Conservation (phyloP, 1,140 invertebrate species). For the Pogonomyrmex californicus region DNA sequence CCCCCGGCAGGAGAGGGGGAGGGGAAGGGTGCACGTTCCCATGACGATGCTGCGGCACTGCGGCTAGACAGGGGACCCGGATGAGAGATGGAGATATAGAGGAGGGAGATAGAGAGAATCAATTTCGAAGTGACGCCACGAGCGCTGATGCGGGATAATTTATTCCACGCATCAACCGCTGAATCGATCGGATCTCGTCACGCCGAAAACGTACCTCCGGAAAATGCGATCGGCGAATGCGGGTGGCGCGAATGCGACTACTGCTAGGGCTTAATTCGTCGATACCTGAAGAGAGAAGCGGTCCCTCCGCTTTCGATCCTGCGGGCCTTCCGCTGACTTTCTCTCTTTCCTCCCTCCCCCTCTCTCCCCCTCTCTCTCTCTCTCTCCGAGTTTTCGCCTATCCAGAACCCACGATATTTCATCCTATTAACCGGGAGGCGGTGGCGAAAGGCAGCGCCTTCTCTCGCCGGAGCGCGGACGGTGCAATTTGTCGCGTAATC, state of each 20-base stretch:
- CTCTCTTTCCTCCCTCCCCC: not conserved
- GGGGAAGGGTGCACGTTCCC: conserved; percentile 52
- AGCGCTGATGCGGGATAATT: conserved; percentile 65
- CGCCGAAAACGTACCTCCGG: conserved; percentile 57
- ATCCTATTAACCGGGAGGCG: conserved; percentile 55
- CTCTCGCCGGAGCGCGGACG: conserved; percentile 27
- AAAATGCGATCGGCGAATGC: conserved; percentile 64
- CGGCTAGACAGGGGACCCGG: conserved; percentile 58
- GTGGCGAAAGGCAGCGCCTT: conserved; percentile 31
- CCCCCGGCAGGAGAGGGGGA: not conserved
- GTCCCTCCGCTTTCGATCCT: conserved; percentile 8
- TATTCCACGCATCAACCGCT: conserved; percentile 64
- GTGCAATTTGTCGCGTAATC: conserved; percentile 62
- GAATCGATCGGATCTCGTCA: conserved; percentile 64
- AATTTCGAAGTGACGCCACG: conserved; percentile 63
- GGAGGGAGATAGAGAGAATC: conserved; percentile 60
- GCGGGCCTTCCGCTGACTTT: not conserved
- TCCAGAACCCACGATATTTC: conserved; percentile 45
- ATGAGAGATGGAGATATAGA: conserved; percentile 60
- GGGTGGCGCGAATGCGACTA: conserved; percentile 53
- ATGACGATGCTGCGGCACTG: conserved; percentile 61
- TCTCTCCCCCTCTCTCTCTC: no score
- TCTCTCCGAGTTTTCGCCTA: conserved; percentile 10
- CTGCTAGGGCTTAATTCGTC: conserved; percentile 54
- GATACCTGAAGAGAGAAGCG: conserved; percentile 49